Conservation (phyloP, 2,113 vertebrate species). For the Pseudorectes ferrugineus region DNA sequence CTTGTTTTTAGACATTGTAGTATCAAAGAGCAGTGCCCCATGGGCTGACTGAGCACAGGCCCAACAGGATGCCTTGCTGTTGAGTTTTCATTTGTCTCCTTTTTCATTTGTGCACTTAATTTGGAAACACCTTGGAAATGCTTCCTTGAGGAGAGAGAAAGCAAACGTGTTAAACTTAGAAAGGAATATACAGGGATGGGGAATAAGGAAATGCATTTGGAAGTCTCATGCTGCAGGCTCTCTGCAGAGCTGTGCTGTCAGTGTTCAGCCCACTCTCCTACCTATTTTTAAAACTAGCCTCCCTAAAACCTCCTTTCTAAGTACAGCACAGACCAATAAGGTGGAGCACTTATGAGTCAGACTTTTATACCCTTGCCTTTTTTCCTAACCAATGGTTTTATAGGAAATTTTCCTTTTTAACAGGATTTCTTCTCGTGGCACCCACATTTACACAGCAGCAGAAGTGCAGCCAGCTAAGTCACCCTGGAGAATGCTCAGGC, state of each 20-base stretch:
- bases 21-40: background rate
- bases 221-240: background rate
- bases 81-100: background rate
- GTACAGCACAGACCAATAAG: background rate
- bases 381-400: background rate
- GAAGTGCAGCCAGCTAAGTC: background rate
- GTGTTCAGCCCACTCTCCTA: background rate
- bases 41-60: background rate
- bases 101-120: background rate
- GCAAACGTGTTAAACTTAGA: background rate
- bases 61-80: background rate
- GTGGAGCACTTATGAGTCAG: background rate
- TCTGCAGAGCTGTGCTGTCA: background rate
- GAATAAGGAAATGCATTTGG: background rate
- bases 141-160: background rate
- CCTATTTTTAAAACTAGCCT: background rate
- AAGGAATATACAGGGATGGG: background rate
- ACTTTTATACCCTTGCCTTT: background rate
- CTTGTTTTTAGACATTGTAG: background rate
- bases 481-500: background rate
- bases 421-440: background rate
- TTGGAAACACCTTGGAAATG: background rate
- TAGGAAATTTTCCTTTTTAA: background rate
- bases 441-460: background rate
- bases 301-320: background rate